Conservation (phyloP, 1,140 invertebrate species). For the Pachypeltis micranthus region DNA sequence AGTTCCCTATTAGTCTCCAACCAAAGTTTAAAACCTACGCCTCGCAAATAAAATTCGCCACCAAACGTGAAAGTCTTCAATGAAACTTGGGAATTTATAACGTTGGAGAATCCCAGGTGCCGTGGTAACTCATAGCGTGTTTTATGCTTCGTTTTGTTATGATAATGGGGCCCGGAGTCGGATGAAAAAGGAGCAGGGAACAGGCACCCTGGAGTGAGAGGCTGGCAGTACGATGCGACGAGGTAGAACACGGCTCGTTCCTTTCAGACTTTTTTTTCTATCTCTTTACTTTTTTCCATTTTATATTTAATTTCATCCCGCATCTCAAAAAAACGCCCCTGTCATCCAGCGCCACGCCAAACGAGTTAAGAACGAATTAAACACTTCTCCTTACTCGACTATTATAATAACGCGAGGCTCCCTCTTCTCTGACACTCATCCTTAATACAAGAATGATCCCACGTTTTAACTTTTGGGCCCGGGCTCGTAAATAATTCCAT, state of each 20-base stretch:
- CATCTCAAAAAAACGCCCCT: background rate
- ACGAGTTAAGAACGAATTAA: background rate
- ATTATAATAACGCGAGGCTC: background rate
- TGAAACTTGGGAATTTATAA: background rate
- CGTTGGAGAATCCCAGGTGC: background rate
- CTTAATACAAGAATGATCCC: background rate
- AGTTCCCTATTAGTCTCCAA: no score
- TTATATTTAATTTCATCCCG: background rate
- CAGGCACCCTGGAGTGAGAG: background rate
- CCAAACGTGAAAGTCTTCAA: no score
- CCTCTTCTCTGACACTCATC: background rate
- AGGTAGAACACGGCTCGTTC: background rate
- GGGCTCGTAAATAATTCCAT: background rate
- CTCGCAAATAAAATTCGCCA: no score
- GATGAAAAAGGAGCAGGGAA: background rate
- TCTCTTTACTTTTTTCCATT: background rate
- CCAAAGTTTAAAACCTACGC: no score
- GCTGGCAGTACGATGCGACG: background rate
- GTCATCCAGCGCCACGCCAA: background rate
- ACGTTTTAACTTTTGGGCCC: background rate
- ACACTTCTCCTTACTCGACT: background rate
- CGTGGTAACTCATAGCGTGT: background rate
- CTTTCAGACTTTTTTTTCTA: background rate
- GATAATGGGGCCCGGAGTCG: background rate
- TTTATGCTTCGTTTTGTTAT: background rate